Conservation (phyloP, 2,888 invertebrate genomes). For the Mythimna albipuncta region DNA sequence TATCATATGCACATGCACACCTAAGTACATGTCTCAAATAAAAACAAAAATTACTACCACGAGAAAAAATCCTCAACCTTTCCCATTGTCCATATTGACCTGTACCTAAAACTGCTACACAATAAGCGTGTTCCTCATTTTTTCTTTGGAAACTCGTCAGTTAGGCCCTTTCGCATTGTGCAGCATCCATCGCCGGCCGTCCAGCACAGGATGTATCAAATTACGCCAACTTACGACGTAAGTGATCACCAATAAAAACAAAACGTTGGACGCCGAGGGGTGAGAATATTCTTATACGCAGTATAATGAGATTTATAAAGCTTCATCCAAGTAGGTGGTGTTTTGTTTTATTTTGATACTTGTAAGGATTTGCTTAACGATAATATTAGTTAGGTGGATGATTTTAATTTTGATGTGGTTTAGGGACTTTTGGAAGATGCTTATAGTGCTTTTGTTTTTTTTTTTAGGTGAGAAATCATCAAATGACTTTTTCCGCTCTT, state of each 20-base stretch:
- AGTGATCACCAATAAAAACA: slow-evolving; percentile 86
- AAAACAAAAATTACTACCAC: neutral
- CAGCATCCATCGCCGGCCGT: slow-evolving; percentile 70
- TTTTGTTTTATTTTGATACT: slow-evolving; percentile 48
- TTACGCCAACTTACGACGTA: slow-evolving; percentile 86
- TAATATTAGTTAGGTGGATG: slow-evolving; percentile 26
- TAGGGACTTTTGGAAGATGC: neutral
- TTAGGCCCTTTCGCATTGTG: slow-evolving; percentile 63
- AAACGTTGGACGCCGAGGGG: slow-evolving; percentile 77
- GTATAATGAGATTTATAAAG: slow-evolving; percentile 86
- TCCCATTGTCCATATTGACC: slow-evolving; percentile 16
- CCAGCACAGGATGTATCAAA: slow-evolving; percentile 89
- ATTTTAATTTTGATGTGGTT: slow-evolving; percentile 6
- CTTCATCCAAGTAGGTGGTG: slow-evolving; percentile 83
- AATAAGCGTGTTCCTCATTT: slow-evolving; percentile 41
- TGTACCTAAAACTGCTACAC: slow-evolving; percentile 20
- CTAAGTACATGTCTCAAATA: neutral
- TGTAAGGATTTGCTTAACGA: slow-evolving; percentile 50
- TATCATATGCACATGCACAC: too few relatives aligned
- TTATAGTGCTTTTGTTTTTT: neutral
- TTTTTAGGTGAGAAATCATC: too few relatives aligned
- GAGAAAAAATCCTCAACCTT: slow-evolving; percentile 5
- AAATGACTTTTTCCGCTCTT: too few relatives aligned
- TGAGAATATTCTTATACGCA: slow-evolving; percentile 86
- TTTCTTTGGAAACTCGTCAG: slow-evolving; percentile 50